These are phyloP conservation scores for Diadumene lineata DNA, from an alignment of 92 coral and sea anemone genomes.

Conservation along the genomic window DNA sequence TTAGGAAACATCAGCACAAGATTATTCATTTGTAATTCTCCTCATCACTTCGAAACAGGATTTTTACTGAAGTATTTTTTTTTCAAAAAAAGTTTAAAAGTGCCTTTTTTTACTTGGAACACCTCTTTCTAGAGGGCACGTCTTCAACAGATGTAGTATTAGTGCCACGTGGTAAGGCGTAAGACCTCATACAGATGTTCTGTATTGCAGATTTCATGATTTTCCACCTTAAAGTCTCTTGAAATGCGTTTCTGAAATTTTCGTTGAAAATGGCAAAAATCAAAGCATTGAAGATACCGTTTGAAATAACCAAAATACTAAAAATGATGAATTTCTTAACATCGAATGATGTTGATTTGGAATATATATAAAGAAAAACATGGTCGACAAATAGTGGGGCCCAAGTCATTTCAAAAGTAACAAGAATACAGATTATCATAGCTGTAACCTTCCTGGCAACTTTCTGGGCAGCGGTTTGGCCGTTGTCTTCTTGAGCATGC, in stretches of 20 bases:
- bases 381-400: conserved; percentile 10
- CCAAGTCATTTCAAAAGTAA: conserved; percentile 29
- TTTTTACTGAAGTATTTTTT: neutral
- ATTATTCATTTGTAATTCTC: too few species aligned
- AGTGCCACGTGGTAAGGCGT: neutral
- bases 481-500: conserved; percentile 2
- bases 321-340: neutral
- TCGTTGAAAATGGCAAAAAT: conserved; percentile 22
- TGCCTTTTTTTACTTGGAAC: too few species aligned
- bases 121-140: too few species aligned
- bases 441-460: conserved; percentile 26
- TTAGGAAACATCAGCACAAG: too few species aligned
- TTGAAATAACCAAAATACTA: conserved; percentile 2
- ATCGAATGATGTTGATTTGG: neutral
- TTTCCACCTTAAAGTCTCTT: neutral
- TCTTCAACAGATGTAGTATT: too few species aligned
- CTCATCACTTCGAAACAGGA: too few species aligned
- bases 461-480: conserved; percentile 11
- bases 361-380: neutral
- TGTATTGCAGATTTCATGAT: neutral
- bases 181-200: neutral
- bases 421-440: conserved; percentile 22
- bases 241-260: conserved; percentile 14
- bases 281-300: conserved; percentile 13
- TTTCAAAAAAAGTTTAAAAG: too few species aligned